Evolutionary conservation across 1,140 invertebrate species (phyloP), one percentile per base, ranked within the genome.

Genomic region (Meteorus sp.): DNA sequence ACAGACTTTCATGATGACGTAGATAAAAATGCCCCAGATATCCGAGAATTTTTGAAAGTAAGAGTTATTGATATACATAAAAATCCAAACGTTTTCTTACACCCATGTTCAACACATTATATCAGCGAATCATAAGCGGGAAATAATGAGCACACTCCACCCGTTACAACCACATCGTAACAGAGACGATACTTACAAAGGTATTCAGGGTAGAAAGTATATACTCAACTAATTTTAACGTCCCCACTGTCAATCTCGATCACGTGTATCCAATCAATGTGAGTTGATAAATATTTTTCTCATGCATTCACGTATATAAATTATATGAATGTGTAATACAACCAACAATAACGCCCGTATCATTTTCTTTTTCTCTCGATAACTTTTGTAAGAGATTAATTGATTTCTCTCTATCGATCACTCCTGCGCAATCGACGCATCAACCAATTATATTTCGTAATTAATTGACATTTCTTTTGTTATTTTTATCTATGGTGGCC

Each of bases 201-300:
- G 35, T 39, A 39, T 39, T 39, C 35, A 39, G 35, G 35, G 35
- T 39, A 39, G 35, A 39, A 39, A 39, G 35, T 39, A 39, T 39
- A 39, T n/a, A n/a, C n/a, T 11, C 35, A 11, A 13, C 35, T 39
- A 39, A 39, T 39, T 39, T 39, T 39, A 13, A 39, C 35, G 35
- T 39, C 35, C 15, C 8, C 35, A n/a, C 11, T 39, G 35, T 39
- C 35, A 39, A 39, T 39, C 35, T 39, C 35, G 35, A 39, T 39
- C 27, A 29, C 4, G 13, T 39, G 3, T n/a, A n/a, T n/a, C n/a
- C n/a, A n/a, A n/a, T n/a, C n/a, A n/a, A n/a, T n/a, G n/a, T n/a
- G n/a, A n/a, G n/a, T n/a, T n/a, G n/a, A n/a, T n/a, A n/a, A n/a
- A n/a, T n/a, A n/a, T n/a, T n/a, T n/a, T n/a, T n/a, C n/a, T n/a